Evolutionary conservation across 2,888 invertebrate genomes (phyloP), one percentile per base, ranked within the genome.

Genomic region (Noctua fimbriata): DNA sequence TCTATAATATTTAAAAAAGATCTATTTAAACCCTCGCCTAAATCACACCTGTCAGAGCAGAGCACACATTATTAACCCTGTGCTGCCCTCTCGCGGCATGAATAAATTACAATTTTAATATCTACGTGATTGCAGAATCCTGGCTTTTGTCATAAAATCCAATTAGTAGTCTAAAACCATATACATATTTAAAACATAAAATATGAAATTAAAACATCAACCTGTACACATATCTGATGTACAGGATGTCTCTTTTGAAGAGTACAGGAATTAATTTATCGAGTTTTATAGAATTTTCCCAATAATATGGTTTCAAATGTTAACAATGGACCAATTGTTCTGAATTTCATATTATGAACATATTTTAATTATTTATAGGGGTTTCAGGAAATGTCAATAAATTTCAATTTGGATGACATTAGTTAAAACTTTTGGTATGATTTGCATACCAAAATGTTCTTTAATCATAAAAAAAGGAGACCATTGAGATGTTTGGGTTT

Each of bases 61-160:
- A 55, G 66, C 28, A 32, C n/a, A 65, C 41, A 60, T 72, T 49
- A 73, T 77, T 49, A 67, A 75, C 72, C 12, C 47, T 21, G 47
- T 55, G 69, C 55, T 55, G 18, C n/a, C 69, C 72, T 74, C 60
- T 65, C 32, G 1, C 10, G 47, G 44, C 36, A 72, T 82, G 84
- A 82, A 84, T 85, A 77, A 85, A 81, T 85, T 84, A 77, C 44
- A 77, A 85, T 82, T 75, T 73, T 32, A 77, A 77, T 75, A 63
- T 66, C 36, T 32, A 71, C 9, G 28, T 69, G 69, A 71, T 73
- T 65, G 36, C 44, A n/a, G 9, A 52, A 60, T 41, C 52, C 67
- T 21, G 63, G 69, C 14, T 73, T 69, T 55, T 49, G 24, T 63
- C 32, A 32, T 66, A 63, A 76, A 76, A 70, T n/a, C 16, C 49